Evolutionary conservation across 2,113 vertebrate species (phyloP).

Genomic region (Coptodon rendalli): DNA sequence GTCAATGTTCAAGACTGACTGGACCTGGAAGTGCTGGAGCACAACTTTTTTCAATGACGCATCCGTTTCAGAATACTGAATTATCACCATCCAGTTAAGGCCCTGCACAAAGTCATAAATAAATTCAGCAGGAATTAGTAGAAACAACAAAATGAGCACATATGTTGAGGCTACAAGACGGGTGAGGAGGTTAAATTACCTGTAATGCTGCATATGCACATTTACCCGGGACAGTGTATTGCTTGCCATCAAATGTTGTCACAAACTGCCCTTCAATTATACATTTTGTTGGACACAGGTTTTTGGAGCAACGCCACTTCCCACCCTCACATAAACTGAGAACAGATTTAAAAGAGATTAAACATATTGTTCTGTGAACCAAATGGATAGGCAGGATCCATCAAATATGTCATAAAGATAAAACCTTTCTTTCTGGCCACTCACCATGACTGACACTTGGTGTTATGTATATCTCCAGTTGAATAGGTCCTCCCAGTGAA

Average conservation of each 20-base stretch:
- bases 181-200: constrained; percentile 6
- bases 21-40: constrained; percentile 51
- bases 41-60: not conserved
- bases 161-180: not conserved
- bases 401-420: not conserved
- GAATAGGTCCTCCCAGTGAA: constrained; percentile 30
- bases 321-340: constrained; percentile 52
- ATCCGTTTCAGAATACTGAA: constrained; percentile 18
- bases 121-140: accelerated
- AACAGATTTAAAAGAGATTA: not conserved
- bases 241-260: constrained; percentile 68
- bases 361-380: not conserved
- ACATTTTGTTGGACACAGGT: constrained; percentile 43
- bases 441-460: constrained; percentile 68
- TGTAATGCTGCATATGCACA: constrained; percentile 60
- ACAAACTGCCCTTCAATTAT: constrained; percentile 62
- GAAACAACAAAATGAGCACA: not conserved
- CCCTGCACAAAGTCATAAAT: not conserved
- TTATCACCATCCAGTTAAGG: constrained; percentile 38
- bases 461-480: constrained; percentile 6
- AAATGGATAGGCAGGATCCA: not conserved
- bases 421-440: not conserved
- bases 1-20: not conserved
- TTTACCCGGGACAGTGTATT: constrained; percentile 51
- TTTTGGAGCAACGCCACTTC: constrained; percentile 57